These are phyloP conservation scores for Bombus fervidus DNA, from an alignment of 1,140 invertebrate genomes.

Conservation along the genomic window DNA sequence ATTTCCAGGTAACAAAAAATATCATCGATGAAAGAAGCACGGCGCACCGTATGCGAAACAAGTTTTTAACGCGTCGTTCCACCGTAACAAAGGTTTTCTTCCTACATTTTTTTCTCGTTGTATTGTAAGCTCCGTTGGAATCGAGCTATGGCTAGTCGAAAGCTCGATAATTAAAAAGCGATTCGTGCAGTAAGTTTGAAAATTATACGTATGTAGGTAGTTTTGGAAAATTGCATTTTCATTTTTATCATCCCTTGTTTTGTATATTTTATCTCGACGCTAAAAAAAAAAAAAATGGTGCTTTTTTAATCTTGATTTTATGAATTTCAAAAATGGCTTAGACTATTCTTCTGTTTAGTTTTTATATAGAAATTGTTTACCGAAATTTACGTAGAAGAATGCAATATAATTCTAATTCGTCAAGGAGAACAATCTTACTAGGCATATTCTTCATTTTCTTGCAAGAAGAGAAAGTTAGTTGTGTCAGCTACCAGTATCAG, in stretches of 20 bases:
- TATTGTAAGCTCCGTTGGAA: background rate
- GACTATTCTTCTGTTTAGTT: background rate
- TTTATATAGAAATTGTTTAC: background rate
- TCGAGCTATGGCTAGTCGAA: background rate
- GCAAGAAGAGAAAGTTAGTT: background rate
- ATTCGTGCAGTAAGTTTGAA: background rate
- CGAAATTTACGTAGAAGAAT: background rate
- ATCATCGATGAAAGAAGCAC: conserved; percentile 17
- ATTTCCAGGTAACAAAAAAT: conserved; percentile 52
- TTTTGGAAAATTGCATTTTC: background rate
- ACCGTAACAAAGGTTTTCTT: background rate
- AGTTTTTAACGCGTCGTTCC: background rate
- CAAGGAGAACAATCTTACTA: background rate
- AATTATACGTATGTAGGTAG: background rate
- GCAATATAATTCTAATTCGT: background rate
- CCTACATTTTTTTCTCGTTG: background rate
- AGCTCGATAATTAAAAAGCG: background rate
- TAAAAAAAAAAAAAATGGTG: background rate
- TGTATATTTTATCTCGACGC: background rate
- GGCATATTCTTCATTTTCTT: background rate
- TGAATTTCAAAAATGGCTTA: background rate
- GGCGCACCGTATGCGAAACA: background rate
- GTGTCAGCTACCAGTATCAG: no score
- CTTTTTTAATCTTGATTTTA: background rate
- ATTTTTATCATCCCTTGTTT: background rate